Base-by-base conservation (phyloP, 2,113 vertebrate species). In the Dicaeum eximium region DNA sequence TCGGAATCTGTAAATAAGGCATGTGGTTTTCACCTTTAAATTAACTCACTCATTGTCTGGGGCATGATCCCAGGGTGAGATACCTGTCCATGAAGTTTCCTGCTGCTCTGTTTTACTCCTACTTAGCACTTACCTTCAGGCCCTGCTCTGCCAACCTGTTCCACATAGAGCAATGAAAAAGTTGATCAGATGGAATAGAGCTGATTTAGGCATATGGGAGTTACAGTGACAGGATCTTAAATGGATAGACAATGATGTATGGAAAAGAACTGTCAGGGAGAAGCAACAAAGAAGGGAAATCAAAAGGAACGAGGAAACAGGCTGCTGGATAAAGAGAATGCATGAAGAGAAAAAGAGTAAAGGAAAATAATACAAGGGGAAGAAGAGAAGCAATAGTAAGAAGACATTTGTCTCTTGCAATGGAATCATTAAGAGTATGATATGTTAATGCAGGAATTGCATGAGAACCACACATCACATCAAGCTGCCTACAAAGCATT, bases 351-450 rank as follows among this genome's bases (percentile, higher is more conserved):
- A 57, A 81, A 88, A 74, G 28, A 69, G 50, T 35, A 93, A 62
- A 71, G 38, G 69, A 88, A 51, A 72, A 67, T 38, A 80, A 33
- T 61, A 67, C 54, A 91, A 90, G 86, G 50, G 70, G 57, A 77
- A 85, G 48, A 93, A 80, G 79, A 95, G 48, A 85, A 94, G 86
- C 58, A 93, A 69, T 21, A 71, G 30, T 61, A 96, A 92, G 75
- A 82, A 95, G 91, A 80, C 50, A 80, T 73, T 90, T 87, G 56
- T 72, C 82, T 91, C 65, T 73, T 75, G 44, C 3, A 15, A 30
- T 20, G 62, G 53, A 82, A 37, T 23, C 58, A 51, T 64, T 61
- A 87, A 23, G 53, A 88, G 45, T 47, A 60, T 17, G n/a, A 45
- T 23, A 48, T 33, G 37, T 57, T 64, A 78, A 86, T 23, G 45